Base-by-base conservation (phyloP, 2,888 invertebrate species). In the Leptinotarsa rubiginosa region DNA sequence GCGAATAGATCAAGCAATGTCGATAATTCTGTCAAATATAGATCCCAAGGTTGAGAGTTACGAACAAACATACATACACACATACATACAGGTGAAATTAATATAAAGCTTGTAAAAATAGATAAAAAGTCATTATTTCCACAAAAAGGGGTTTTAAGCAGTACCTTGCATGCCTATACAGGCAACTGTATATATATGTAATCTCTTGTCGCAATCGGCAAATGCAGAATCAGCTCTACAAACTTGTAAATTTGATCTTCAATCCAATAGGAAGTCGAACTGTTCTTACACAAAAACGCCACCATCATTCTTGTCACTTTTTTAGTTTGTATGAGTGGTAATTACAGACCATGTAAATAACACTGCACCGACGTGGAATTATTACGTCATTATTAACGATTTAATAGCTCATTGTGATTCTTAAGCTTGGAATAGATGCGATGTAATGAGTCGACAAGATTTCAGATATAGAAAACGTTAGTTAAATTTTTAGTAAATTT, bases 261-360 rank as follows among this genome's bases (percentile, higher is more conserved):
- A 54, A 54, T 54, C 54, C 16, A 18, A 54, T 18, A 18, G 54
- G 18, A 54, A 54, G 54, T 54, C 18, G 54, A n/a, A 54, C 18
- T 10, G 18, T 12, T n/a, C 16, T 54, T 54, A n/a, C 5, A 20
- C 10, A 54, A 54, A n/a, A 54, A n/a, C 1, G 4, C n/a, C 20
- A 54, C n/a, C 54, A 54, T 54, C 54, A 54, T 54, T 54, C 54
- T 18, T 18, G 54, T 20, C 1, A 54, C 16, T 54, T 54, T 54
- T 54, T 54, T 18, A n/a, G 54, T 54, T 18, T 41, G n/a, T n/a
- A 22, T 59, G 69, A 25, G 62, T 13, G 22, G 62, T 69, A 62
- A 69, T 69, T 69, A 47, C 69, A 15, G 69, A 16, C 22, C 18
- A 69, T 59, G 69, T 69, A 59, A 69, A 69, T 69, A 62, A 62